Conservation (phyloP, 2,888 invertebrate species). For the Eristalinus aeneus region DNA sequence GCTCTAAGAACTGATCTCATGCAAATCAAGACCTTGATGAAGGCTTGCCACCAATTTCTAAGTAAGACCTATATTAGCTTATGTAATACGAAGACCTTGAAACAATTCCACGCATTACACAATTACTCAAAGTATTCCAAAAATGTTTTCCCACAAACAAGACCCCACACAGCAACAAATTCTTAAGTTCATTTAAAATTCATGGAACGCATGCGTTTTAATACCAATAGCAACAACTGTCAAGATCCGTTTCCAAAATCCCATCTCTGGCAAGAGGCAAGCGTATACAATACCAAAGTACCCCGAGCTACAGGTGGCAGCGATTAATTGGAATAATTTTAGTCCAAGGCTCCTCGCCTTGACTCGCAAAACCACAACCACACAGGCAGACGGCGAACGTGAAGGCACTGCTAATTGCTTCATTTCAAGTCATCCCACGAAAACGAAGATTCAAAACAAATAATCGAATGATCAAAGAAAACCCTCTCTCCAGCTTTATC, state of each 20-base stretch:
- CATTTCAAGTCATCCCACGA: constrained; percentile 16
- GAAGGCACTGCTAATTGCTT: constrained; percentile 7
- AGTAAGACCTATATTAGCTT: no score
- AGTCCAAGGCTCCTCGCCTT: constrained; percentile 10
- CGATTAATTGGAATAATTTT: constrained; percentile 5
- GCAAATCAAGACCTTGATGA: no score
- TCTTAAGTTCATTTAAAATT: neutral
- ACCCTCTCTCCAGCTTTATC: neutral
- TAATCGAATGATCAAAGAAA: neutral
- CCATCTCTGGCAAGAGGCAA: neutral
- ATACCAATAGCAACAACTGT: neutral
- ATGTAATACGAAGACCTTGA: no score
- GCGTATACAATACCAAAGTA: neutral
- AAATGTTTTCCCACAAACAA: neutral
- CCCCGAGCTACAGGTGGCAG: neutral
- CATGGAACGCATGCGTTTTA: neutral
- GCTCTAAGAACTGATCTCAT: no score
- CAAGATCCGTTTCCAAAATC: neutral
- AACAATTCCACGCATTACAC: no score
- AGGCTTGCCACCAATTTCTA: no score
- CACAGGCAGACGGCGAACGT: constrained; percentile 5
- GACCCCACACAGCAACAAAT: neutral
- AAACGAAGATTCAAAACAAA: neutral
- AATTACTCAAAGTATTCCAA: neutral
- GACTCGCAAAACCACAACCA: constrained; percentile 2